phyloP scores from a whole-genome alignment of 2,888 invertebrate genomes.

The Acanthosepion esculentum region DNA sequence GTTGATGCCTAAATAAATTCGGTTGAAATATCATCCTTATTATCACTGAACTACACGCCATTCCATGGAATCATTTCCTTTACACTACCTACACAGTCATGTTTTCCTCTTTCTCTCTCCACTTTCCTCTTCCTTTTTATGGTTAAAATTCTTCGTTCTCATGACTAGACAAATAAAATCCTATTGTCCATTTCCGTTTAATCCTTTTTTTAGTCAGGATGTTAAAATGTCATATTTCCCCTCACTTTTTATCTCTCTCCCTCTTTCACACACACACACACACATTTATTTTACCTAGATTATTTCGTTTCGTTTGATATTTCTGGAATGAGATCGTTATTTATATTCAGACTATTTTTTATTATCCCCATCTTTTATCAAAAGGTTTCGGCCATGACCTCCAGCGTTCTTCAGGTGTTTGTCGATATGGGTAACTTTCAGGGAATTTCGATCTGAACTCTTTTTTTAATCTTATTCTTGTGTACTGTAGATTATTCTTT shows the following conservation, averaged over 20 bases:
- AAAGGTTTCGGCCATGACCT: no score
- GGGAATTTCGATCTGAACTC: no score
- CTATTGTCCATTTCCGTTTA: background rate
- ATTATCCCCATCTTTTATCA: no score
- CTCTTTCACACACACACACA: background rate
- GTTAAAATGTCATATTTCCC: background rate
- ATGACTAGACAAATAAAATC: background rate
- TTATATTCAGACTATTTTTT: no score
- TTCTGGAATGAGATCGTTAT: no score
- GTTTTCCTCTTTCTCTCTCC: background rate
- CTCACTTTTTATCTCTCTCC: background rate
- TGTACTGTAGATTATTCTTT: no score
- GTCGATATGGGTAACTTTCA: no score
- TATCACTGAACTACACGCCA: background rate
- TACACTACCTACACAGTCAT: background rate
- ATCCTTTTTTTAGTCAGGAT: background rate
- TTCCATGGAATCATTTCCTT: background rate
- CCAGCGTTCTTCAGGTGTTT: no score
- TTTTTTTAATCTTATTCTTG: no score
- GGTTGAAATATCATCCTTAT: background rate
- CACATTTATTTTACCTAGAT: background rate
- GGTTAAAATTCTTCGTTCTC: background rate
- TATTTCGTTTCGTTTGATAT: no score
- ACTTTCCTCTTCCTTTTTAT: background rate
- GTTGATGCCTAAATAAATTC: background rate